Conservation (phyloP, 2,797 vertebrate species). For the Sebastes flavidus region DNA sequence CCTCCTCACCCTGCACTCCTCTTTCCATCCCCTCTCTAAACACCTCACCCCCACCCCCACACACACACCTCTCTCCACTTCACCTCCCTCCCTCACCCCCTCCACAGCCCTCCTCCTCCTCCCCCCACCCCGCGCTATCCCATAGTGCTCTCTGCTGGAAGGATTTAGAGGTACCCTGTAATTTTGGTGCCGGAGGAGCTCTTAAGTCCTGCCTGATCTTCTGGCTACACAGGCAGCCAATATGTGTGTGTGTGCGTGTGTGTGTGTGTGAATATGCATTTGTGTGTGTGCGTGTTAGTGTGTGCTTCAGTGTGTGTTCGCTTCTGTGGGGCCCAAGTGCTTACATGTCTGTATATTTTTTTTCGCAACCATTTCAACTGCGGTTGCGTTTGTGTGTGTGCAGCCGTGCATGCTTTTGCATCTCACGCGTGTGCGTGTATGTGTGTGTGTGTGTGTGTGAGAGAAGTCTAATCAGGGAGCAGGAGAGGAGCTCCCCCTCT, state of each 20-base stretch:
- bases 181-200: slow-evolving; percentile 80
- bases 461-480: slow-evolving; percentile 50
- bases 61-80: slow-evolving; percentile 26
- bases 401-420: neutral
- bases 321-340: slow-evolving; percentile 17
- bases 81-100: slow-evolving; percentile 29
- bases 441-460: neutral
- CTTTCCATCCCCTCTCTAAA: slow-evolving; percentile 45
- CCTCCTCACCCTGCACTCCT: slow-evolving; percentile 45
- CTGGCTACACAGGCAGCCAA: slow-evolving; percentile 60
- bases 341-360: slow-evolving; percentile 50
- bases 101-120: neutral
- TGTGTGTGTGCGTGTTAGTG: slow-evolving; percentile 13
- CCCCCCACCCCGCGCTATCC: slow-evolving; percentile 48
- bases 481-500: slow-evolving; percentile 69
- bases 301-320: slow-evolving; percentile 26
- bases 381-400: slow-evolving; percentile 23
- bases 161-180: slow-evolving; percentile 83
- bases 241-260: slow-evolving; percentile 26
- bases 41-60: slow-evolving; percentile 17
- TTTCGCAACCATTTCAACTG: slow-evolving; percentile 30
- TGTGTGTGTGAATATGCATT: neutral
- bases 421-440: neutral
- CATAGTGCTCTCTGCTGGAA: slow-evolving; percentile 80
- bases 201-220: slow-evolving; percentile 80